A percentile compares a stretch with the other conserved stretches of the same genome.
Conservation (phyloP, 2,113 vertebrate genomes). For the Symphodus melops region DNA sequence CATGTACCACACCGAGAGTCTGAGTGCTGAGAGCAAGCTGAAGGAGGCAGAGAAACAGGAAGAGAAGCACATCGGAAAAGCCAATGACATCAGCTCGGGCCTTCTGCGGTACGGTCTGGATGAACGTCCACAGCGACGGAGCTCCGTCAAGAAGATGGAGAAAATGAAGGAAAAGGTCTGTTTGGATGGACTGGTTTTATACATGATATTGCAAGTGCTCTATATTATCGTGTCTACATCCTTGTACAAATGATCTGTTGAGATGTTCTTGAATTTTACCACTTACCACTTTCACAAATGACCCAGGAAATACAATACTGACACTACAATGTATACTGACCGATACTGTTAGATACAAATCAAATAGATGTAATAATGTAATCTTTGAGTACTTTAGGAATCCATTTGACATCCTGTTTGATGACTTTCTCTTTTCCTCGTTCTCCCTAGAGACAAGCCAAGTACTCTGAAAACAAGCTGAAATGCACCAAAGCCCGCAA, state of each 20-base stretch:
- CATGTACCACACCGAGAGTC: constrained; percentile 98
- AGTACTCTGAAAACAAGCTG: constrained; percentile 98
- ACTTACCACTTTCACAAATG: constrained; percentile 3
- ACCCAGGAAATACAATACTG: not conserved
- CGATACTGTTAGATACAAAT: constrained; percentile 30
- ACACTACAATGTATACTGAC: not conserved
- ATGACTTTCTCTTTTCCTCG: constrained; percentile 45
- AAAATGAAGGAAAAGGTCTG: constrained; percentile 87
- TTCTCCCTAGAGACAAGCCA: constrained; percentile 92
- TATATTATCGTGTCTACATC: not conserved
- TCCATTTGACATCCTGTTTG: constrained; percentile 42
- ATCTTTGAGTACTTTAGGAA: constrained; percentile 51
- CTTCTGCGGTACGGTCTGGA: constrained; percentile 92
- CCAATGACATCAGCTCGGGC: constrained; percentile 89
- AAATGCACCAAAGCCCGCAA: constrained; percentile 98
- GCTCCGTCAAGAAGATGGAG: constrained; percentile 96
- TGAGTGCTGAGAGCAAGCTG: constrained; percentile 95
- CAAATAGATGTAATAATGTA: constrained; percentile 25
- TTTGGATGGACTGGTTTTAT: not conserved
- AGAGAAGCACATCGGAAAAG: constrained; percentile 96
- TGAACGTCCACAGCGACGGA: constrained; percentile 93
- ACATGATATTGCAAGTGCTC: not conserved
- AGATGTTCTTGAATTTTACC: not conserved
- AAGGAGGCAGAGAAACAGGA: constrained; percentile 99
- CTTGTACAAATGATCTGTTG: not conserved